A percentile compares a stretch with the other conserved stretches of the same genome.
Conservation (phyloP, 2,113 vertebrate genomes). For the Leptobrachium ailaonicum region DNA sequence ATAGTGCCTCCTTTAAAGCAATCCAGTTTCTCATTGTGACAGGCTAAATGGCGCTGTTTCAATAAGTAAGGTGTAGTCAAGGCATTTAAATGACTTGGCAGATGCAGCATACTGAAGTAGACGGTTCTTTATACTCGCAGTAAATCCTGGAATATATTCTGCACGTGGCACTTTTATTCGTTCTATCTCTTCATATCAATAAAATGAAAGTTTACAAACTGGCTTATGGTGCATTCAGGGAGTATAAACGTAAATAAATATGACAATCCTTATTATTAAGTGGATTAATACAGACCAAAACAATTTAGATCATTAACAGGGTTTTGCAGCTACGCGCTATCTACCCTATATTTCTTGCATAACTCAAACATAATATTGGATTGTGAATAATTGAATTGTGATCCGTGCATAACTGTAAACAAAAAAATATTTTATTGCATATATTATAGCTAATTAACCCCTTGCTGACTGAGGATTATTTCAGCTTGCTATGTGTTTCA, state of each 20-base stretch:
- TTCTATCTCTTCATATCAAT: conserved; percentile 39
- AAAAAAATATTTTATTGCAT: too few relatives aligned
- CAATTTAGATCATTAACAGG: not conserved
- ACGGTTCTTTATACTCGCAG: conserved; percentile 27
- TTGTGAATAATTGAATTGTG: too few relatives aligned
- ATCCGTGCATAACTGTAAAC: too few relatives aligned
- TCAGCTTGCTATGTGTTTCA: too few relatives aligned
- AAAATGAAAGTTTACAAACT: conserved; percentile 38
- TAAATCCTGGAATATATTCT: conserved; percentile 46
- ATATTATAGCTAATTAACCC: too few relatives aligned
- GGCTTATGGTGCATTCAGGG: conserved; percentile 21
- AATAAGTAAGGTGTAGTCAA: conserved; percentile 46
- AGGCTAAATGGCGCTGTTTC: conserved; percentile 37
- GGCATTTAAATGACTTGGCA: conserved; percentile 46
- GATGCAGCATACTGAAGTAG: conserved; percentile 39
- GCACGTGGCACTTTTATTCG: conserved; percentile 43
- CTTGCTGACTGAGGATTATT: too few relatives aligned
- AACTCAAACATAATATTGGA: too few relatives aligned
- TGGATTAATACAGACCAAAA: conserved; percentile 39
- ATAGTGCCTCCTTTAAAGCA: conserved; percentile 24
- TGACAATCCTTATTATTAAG: conserved; percentile 41
- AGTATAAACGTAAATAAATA: conserved; percentile 45
- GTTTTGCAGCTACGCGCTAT: not conserved
- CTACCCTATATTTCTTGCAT: not conserved
- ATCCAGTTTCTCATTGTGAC: conserved; percentile 42